Percentiles rank a stretch among this genome's conserved stretches.
Conservation (phyloP, 2,888 invertebrate genomes). For the Arrhopalites spinosus region DNA sequence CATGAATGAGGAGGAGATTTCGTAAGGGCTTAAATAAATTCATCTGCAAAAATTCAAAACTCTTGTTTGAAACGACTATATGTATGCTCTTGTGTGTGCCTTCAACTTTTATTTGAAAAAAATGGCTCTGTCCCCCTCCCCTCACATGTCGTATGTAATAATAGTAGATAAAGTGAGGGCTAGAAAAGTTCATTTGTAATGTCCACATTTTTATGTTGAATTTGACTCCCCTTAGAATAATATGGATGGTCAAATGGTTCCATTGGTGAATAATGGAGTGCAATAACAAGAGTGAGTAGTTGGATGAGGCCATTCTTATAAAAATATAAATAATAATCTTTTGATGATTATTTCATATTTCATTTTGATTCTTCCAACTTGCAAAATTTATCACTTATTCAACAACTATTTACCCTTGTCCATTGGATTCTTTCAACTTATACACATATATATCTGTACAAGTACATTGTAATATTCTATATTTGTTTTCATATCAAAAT, state of each 20-base stretch:
- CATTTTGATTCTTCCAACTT: not conserved
- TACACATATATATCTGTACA: not conserved
- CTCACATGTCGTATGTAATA: not conserved
- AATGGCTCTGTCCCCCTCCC: not conserved
- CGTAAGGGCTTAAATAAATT: slow-evolving; percentile 30
- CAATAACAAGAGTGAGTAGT: too few species aligned
- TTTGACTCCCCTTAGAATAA: too few species aligned
- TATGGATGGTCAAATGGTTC: too few species aligned
- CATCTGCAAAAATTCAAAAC: not conserved
- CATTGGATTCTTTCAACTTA: not conserved
- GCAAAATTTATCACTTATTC: not conserved
- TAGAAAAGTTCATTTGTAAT: not conserved
- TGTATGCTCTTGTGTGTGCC: too few species aligned
- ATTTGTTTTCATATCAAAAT: too few species aligned
- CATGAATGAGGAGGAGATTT: slow-evolving; percentile 41
- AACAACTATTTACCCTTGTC: not conserved
- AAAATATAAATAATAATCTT: too few species aligned
- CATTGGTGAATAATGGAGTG: too few species aligned
- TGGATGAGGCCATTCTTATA: too few species aligned
- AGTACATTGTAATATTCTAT: not conserved
- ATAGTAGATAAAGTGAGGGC: not conserved
- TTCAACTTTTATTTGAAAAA: too few species aligned
- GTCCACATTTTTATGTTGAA: not conserved
- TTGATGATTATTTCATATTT: not conserved
- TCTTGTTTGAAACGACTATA: not conserved